Conservation (phyloP, 2,888 invertebrate genomes). For the Taenaris catops region DNA sequence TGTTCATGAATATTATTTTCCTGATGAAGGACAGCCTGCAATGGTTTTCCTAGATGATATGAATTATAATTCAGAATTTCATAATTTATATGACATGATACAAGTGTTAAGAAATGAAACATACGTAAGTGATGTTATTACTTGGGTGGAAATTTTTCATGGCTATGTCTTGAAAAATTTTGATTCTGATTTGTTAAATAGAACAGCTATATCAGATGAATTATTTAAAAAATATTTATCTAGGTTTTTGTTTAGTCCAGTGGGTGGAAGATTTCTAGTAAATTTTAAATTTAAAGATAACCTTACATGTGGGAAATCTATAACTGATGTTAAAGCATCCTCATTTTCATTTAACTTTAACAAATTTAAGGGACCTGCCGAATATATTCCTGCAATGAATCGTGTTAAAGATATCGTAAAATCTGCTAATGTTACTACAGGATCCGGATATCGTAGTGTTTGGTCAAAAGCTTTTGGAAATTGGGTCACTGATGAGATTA, state of each 20-base stretch:
- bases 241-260: conserved; percentile 84
- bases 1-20: conserved; percentile 81
- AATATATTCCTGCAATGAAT: conserved; percentile 88
- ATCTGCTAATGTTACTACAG: conserved; percentile 78
- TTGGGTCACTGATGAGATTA: conserved; percentile 89
- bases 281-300: conserved; percentile 82
- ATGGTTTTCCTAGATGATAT: conserved; percentile 83
- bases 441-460: conserved; percentile 81
- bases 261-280: conserved; percentile 83
- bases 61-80: conserved; percentile 82
- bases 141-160: conserved; percentile 84
- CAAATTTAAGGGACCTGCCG: conserved; percentile 79
- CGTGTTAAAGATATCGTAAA: conserved; percentile 77
- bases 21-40: conserved; percentile 81
- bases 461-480: conserved; percentile 87
- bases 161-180: conserved; percentile 80
- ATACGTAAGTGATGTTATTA: conserved; percentile 75
- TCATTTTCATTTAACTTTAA: conserved; percentile 82
- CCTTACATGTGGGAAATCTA: conserved; percentile 81
- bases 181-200: conserved; percentile 69
- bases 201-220: conserved; percentile 60
- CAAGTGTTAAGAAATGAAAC: conserved; percentile 70
- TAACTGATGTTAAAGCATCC: conserved; percentile 80
- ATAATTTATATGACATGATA: conserved; percentile 76
- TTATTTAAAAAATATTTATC: conserved; percentile 83